These are phyloP conservation scores for Melinaea menophilus DNA, from an alignment of 2,888 invertebrate genomes.

Conservation along the genomic window DNA sequence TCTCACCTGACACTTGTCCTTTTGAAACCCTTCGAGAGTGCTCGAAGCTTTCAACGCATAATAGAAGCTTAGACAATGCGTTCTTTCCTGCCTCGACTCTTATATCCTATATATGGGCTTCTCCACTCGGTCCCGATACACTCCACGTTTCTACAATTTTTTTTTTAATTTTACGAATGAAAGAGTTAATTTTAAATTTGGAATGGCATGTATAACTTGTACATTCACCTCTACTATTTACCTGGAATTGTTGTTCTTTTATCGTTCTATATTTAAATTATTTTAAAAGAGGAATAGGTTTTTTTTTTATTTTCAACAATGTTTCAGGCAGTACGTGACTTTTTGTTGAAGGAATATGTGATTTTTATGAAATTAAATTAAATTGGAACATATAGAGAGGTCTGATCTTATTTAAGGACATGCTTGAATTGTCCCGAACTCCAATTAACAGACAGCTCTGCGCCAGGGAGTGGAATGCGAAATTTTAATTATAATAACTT, in stretches of 20 bases:
- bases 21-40: conserved; percentile 22
- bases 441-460: neutral
- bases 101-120: conserved; percentile 5
- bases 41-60: conserved; percentile 25
- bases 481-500: neutral
- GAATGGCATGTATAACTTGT: no score
- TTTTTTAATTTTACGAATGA: no score
- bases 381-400: neutral
- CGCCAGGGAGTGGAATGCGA: neutral
- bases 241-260: no score
- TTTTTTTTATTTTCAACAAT: no score
- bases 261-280: no score
- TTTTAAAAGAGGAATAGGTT: no score
- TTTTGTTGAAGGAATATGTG: neutral
- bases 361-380: neutral
- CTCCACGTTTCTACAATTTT: neutral
- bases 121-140: neutral
- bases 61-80: conserved; percentile 26
- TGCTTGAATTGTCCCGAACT: neutral
- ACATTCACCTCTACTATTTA: no score
- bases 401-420: conserved; percentile 4
- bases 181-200: no score
- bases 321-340: no score
- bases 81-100: conserved; percentile 13
- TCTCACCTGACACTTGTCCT: conserved; percentile 9